Conservation (phyloP, 2,888 invertebrate species). For the Itoplectis maculator region DNA sequence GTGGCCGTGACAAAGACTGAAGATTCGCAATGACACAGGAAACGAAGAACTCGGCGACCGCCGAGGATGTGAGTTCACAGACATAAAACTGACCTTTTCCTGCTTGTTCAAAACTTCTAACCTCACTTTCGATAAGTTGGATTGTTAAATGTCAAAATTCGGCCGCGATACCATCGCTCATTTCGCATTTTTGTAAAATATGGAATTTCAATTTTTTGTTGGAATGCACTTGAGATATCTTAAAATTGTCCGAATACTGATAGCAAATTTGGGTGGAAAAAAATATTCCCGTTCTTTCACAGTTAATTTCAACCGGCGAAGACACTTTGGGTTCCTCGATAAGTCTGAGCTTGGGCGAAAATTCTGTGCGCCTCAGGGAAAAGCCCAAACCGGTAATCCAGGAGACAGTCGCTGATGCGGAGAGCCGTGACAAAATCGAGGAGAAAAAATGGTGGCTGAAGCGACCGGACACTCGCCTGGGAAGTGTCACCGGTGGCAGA, state of each 20-base stretch:
- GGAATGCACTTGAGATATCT: too few species aligned
- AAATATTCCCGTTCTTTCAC: neutral
- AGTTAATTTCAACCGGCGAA: conserved; percentile 70
- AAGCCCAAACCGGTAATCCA: conserved; percentile 70
- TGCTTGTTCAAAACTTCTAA: conserved; percentile 27
- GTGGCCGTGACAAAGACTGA: conserved; percentile 43
- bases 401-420: conserved; percentile 33
- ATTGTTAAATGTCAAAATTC: conserved; percentile 17
- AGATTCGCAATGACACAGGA: conserved; percentile 70
- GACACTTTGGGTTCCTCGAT: conserved; percentile 78
- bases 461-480: conserved; percentile 74
- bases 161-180: too few species aligned
- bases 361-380: conserved; percentile 78
- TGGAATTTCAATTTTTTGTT: too few species aligned
- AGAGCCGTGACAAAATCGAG: conserved; percentile 44
- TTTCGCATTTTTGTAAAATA: too few species aligned
- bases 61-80: conserved; percentile 73
- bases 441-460: conserved; percentile 79
- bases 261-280: conserved; percentile 3
- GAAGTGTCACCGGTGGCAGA: conserved; percentile 63
- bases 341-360: conserved; percentile 79
- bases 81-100: conserved; percentile 21
- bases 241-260: too few species aligned
- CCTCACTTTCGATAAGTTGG: conserved; percentile 28
- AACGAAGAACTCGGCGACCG: conserved; percentile 64